Conservation (phyloP, 2,113 vertebrate genomes). For the Boulengeromyrus knoepffleri region DNA sequence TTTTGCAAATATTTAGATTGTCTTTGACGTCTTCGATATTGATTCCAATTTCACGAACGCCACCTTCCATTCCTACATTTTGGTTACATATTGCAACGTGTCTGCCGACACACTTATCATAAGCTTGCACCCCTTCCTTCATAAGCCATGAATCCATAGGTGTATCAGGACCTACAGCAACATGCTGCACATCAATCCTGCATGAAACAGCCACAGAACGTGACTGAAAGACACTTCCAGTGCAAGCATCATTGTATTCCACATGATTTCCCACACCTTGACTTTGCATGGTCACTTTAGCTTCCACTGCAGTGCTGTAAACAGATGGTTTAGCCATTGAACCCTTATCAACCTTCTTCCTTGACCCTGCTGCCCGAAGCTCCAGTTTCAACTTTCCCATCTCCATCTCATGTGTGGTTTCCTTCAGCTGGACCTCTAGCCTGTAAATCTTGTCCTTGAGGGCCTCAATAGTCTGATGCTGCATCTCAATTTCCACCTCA, state of each 20-base stretch:
- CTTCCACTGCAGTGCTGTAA: conserved; percentile 60
- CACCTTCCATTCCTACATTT: conserved; percentile 56
- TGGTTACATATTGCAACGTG: conserved; percentile 49
- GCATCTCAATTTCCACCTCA: conserved; percentile 75
- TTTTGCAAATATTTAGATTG: conserved; percentile 6
- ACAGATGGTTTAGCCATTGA: conserved; percentile 56
- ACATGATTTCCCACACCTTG: conserved; percentile 69
- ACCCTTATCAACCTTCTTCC: conserved; percentile 75
- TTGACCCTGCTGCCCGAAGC: conserved; percentile 74
- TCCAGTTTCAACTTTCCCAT: conserved; percentile 85
- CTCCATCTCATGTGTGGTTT: conserved; percentile 79
- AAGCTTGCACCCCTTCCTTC: conserved; percentile 60
- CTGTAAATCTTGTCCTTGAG: conserved; percentile 78
- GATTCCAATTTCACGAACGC: conserved; percentile 56
- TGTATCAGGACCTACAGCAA: conserved; percentile 62
- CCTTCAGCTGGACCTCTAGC: conserved; percentile 82
- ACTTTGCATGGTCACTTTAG: conserved; percentile 56
- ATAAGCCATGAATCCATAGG: conserved; percentile 74
- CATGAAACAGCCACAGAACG: conserved; percentile 60
- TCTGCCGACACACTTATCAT: conserved; percentile 57
- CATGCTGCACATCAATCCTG: conserved; percentile 40
- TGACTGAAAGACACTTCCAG: conserved; percentile 56
- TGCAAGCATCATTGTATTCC: conserved; percentile 54
- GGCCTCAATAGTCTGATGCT: conserved; percentile 75
- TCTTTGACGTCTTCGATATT: conserved; percentile 61